phyloP scores from a whole-genome alignment of 2,888 invertebrate genomes.

The Cryptus viduatorius region DNA sequence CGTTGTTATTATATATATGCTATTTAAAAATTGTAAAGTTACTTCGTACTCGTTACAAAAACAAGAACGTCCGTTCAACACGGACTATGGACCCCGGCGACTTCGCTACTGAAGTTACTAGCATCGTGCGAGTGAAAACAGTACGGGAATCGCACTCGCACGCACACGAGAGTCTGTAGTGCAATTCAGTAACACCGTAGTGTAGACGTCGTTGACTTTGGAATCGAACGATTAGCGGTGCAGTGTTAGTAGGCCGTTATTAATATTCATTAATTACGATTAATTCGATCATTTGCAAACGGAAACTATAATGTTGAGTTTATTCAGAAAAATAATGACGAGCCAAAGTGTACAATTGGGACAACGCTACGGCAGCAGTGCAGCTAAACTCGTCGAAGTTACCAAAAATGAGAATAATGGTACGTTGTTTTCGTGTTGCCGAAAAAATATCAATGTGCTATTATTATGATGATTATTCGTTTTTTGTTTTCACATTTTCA shows the following conservation, averaged over 20 bases:
- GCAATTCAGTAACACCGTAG: not conserved
- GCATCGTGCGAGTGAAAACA: no score
- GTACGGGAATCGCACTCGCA: no score
- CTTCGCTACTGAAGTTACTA: no score
- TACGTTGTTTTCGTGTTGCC: constrained; percentile 76
- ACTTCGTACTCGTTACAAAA: no score
- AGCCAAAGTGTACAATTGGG: not conserved
- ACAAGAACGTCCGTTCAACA: no score
- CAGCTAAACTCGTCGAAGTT: constrained; percentile 87
- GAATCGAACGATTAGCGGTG: not conserved
- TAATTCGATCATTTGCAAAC: not conserved
- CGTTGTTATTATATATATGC: no score
- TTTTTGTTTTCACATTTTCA: not conserved
- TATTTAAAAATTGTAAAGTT: no score
- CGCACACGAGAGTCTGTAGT: not conserved
- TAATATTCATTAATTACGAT: not conserved
- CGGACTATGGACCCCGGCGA: no score
- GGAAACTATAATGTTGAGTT: not conserved
- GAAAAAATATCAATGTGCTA: not conserved
- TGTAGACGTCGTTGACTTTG: not conserved
- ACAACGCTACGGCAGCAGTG: constrained; percentile 41
- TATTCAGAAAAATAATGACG: not conserved
- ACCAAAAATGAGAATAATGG: constrained; percentile 87
- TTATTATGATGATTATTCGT: not conserved
- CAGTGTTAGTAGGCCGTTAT: not conserved